Evolutionary conservation across 2,797 vertebrate genomes (phyloP).

Genomic region (Acanthurus leucopareius): DNA sequence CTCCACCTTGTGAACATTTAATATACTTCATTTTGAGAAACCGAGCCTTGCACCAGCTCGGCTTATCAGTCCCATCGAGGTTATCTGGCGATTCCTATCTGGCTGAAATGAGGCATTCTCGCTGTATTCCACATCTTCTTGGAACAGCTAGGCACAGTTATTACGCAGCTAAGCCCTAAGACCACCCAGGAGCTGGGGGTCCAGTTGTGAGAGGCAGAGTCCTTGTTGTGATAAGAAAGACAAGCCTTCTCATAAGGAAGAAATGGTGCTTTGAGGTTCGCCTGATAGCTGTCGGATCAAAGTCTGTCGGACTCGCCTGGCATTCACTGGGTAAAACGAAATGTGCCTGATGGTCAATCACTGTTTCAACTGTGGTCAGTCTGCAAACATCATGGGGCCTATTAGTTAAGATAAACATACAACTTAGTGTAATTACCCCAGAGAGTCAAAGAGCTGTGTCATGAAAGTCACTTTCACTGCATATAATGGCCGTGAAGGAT

Average conservation of each 20-base stretch:
- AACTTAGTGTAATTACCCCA: slow-evolving; percentile 81
- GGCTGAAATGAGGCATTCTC: slow-evolving; percentile 80
- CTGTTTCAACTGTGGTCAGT: slow-evolving; percentile 58
- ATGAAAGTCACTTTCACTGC: slow-evolving; percentile 79
- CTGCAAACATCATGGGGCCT: slow-evolving; percentile 74
- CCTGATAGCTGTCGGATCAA: slow-evolving; percentile 70
- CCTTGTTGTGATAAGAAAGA: slow-evolving; percentile 79
- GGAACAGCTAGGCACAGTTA: slow-evolving; percentile 75
- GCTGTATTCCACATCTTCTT: slow-evolving; percentile 78
- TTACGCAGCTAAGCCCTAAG: slow-evolving; percentile 70
- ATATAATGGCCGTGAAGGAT: slow-evolving; percentile 60
- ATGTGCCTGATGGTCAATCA: slow-evolving; percentile 23
- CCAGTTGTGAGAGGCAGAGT: slow-evolving; percentile 72
- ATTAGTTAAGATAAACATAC: slow-evolving; percentile 84
- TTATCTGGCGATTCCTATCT: slow-evolving; percentile 70
- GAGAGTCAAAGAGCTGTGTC: slow-evolving; percentile 76
- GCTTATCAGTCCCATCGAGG: slow-evolving; percentile 74
- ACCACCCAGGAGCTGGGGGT: slow-evolving; percentile 83
- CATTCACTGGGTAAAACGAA: slow-evolving; percentile 27
- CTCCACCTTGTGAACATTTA: slow-evolving; percentile 25
- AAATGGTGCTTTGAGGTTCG: slow-evolving; percentile 68
- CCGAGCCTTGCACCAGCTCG: slow-evolving; percentile 27
- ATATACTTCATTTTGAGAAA: slow-evolving; percentile 45
- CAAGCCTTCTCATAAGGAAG: slow-evolving; percentile 61
- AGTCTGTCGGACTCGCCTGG: slow-evolving; percentile 50